A percentile compares a stretch with the other conserved stretches of the same genome.
Conservation (phyloP, 2,888 invertebrate species). For the Sphaerophoria taeniata region DNA sequence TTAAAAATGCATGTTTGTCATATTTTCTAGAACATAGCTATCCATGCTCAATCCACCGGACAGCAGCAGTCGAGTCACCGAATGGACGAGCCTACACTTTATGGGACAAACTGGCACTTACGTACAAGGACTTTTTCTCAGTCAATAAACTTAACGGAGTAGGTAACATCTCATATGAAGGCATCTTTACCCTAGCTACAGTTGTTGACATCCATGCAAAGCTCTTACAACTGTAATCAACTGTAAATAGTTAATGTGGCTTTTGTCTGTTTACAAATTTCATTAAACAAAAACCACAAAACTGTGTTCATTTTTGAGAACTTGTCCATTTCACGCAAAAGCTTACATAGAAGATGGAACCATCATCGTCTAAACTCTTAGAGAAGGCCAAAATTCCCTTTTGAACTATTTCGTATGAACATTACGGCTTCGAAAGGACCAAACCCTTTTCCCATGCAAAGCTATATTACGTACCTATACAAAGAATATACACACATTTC, state of each 20-base stretch:
- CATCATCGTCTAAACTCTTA: constrained; percentile 28
- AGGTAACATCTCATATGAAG: constrained; percentile 6
- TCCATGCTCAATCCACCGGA: constrained; percentile 50
- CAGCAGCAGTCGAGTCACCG: constrained; percentile 21
- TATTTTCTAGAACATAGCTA: constrained; percentile 16
- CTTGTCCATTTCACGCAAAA: constrained; percentile 68
- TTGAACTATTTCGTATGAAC: constrained; percentile 13
- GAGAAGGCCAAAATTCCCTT: constrained; percentile 18
- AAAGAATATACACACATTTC: constrained; percentile 64
- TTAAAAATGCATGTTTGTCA: constrained; percentile 59
- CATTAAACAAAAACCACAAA: constrained; percentile 73
- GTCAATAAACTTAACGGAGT: constrained; percentile 57
- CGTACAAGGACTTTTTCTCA: constrained; percentile 51
- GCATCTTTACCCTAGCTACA: constrained; percentile 1
- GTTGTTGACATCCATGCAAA: constrained; percentile 69
- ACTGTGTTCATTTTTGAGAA: constrained; percentile 74
- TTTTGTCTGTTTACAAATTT: constrained; percentile 73
- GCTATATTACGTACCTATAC: constrained; percentile 21
- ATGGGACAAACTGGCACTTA: not conserved
- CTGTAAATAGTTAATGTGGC: constrained; percentile 73
- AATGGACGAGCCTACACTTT: constrained; percentile 16
- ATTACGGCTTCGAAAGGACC: no score
- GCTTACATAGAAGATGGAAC: constrained; percentile 42
- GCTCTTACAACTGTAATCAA: constrained; percentile 68
- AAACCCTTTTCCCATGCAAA: not conserved